Evolutionary conservation across 2,113 vertebrate species (phyloP).

Genomic region (Hippopotamus amphibius): DNA sequence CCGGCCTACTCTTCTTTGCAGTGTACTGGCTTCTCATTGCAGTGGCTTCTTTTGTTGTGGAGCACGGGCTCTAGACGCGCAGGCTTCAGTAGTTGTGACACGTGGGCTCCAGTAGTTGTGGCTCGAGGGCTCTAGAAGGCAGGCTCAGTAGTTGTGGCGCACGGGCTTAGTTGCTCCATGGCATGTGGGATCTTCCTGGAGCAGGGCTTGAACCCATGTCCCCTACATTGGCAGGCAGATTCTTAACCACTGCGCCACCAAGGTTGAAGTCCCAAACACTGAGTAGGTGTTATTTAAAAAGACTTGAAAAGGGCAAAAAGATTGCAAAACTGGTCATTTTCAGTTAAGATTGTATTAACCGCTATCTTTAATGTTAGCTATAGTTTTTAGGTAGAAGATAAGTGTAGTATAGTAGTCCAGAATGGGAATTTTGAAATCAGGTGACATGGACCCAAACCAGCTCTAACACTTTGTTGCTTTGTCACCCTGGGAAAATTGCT

Average conservation of each 20-base stretch:
- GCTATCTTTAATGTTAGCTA: neutral
- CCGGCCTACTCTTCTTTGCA: too few relatives aligned
- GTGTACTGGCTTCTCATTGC: too few relatives aligned
- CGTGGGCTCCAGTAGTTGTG: too few relatives aligned
- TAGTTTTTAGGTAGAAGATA: neutral
- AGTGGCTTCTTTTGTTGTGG: too few relatives aligned
- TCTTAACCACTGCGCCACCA: too few relatives aligned
- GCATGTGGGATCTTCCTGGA: neutral
- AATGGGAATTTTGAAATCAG: neutral
- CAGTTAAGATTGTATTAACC: neutral
- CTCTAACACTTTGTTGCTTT: neutral
- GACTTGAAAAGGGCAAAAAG: neutral
- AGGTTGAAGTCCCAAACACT: too few relatives aligned
- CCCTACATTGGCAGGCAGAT: too few relatives aligned
- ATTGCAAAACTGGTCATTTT: neutral
- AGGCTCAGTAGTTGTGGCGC: too few relatives aligned
- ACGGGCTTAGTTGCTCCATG: neutral
- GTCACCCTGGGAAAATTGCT: neutral
- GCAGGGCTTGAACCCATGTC: neutral
- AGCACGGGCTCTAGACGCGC: too few relatives aligned
- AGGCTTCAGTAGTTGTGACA: too few relatives aligned
- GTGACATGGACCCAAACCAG: neutral
- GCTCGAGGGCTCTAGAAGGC: too few relatives aligned
- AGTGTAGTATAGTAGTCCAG: neutral
- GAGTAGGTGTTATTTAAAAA: constrained; percentile 25